Evolutionary conservation across 2,113 vertebrate species (phyloP).

Genomic region (Octodon degus): DNA sequence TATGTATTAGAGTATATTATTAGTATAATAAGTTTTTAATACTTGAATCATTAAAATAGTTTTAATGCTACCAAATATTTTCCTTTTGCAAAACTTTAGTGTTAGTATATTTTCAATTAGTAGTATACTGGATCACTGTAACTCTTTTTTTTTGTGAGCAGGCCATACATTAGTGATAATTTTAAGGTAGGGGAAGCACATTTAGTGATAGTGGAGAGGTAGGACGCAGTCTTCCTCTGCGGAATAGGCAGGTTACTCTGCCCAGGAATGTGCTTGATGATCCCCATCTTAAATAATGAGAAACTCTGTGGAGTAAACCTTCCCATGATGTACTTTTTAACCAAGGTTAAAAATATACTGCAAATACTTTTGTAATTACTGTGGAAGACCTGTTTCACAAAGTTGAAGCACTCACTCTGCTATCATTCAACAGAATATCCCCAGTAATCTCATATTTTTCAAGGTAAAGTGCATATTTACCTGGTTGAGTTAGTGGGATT

Average conservation of each 20-base stretch:
- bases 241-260: not conserved
- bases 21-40: constrained; percentile 21
- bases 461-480: constrained; percentile 80
- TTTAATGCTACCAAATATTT: constrained; percentile 19
- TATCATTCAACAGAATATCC: not conserved
- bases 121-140: not conserved
- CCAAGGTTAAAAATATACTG: not conserved
- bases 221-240: not conserved
- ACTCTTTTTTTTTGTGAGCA: not conserved
- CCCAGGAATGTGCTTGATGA: not conserved
- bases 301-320: not conserved
- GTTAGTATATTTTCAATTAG: not conserved
- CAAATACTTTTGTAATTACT: not conserved
- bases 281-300: not conserved
- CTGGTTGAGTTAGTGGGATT: constrained; percentile 81
- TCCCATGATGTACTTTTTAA: not conserved
- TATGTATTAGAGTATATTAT: not conserved
- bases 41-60: not conserved
- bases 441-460: not conserved
- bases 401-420: constrained; percentile 15
- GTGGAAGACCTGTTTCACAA: constrained; percentile 3
- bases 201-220: not conserved
- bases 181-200: not conserved
- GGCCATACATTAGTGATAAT: not conserved
- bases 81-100: not conserved